Base-by-base conservation (phyloP, 1,140 invertebrate genomes). In the Belonocnema kinseyi region DNA sequence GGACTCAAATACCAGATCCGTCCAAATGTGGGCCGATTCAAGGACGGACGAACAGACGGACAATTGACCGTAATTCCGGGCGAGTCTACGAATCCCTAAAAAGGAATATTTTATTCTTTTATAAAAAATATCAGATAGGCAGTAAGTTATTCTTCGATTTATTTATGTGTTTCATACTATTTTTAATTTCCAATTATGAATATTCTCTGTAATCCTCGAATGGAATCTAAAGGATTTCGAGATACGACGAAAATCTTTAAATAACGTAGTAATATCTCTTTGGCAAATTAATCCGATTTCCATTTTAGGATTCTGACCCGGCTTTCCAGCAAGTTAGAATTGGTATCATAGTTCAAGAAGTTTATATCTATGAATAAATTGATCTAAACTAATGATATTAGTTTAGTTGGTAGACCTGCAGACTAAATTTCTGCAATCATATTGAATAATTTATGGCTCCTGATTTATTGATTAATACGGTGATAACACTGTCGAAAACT, bases 311-410 rank as follows among this genome's bases (percentile, higher is more conserved):
- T 58, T 21, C 19, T 33, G 26, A 56, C 54, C 56, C 56, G 13
- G 56, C 56, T 58, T 58, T 26, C 56, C 56, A 11, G 56, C 19
- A 58, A 58, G 56, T 58, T 58, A 58, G 56, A 58, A 58, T 58
- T 58, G 56, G 19, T 58, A 58, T 58, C 56, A 58, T 58, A 58
- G 56, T 58, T 58, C 56, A 58, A 58, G 56, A 58, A 58, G 56
- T 58, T 58, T 58, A 11, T 58, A 26, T 58, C 19, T 58, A 10
- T 58, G 56, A 33, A 76, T 74, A 78, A 82, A 82, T 77, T 74
- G 73, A 81, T 80, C 78, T 40, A 72, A 78, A 77, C 76, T 79
- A 73, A 75, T 61, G 51, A 76, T 76, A 81, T 81, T 81, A 78
- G 70, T 76, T 78, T 58, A 81, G 71, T 74, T 19, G 72, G 70